These are phyloP conservation scores for Macrosiphum euphorbiae DNA, from an alignment of 2,888 invertebrate species.

Conservation along the genomic window DNA sequence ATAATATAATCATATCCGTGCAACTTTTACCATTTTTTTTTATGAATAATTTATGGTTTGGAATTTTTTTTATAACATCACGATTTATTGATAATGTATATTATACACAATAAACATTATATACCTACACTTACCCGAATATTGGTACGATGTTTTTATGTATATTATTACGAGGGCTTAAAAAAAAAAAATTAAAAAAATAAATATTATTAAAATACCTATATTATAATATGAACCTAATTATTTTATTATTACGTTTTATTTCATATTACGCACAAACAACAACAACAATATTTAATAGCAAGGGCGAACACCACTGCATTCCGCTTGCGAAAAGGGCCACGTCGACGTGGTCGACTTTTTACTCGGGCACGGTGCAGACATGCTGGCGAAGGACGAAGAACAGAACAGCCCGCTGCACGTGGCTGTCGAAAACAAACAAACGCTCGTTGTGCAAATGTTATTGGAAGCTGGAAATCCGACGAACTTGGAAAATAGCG, in stretches of 20 bases:
- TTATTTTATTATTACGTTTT: neutral
- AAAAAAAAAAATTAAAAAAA: no score
- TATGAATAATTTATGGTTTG: slow-evolving; percentile 24
- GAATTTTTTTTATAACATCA: neutral
- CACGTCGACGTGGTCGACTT: slow-evolving; percentile 76
- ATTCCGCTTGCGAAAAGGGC: slow-evolving; percentile 80
- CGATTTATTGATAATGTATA: slow-evolving; percentile 8
- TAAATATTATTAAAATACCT: neutral
- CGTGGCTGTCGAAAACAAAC: slow-evolving; percentile 81
- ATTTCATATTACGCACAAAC: slow-evolving; percentile 65
- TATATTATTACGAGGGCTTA: neutral
- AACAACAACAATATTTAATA: slow-evolving; percentile 67
- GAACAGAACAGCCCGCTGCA: slow-evolving; percentile 83
- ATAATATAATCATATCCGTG: neutral
- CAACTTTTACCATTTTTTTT: neutral
- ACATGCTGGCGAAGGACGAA: slow-evolving; percentile 79
- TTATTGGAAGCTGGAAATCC: slow-evolving; percentile 79
- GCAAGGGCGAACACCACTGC: slow-evolving; percentile 78
- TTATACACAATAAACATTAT: neutral
- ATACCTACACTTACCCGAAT: no score
- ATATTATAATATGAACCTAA: neutral
- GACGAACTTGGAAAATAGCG: slow-evolving; percentile 74
- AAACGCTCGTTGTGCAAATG: slow-evolving; percentile 80
- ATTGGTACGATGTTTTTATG: neutral
- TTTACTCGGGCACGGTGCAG: slow-evolving; percentile 75